Evolutionary conservation across 2,797 vertebrate species (phyloP), one percentile per base, ranked within the genome.

Genomic region (Pipistrellus pipistrellus): DNA sequence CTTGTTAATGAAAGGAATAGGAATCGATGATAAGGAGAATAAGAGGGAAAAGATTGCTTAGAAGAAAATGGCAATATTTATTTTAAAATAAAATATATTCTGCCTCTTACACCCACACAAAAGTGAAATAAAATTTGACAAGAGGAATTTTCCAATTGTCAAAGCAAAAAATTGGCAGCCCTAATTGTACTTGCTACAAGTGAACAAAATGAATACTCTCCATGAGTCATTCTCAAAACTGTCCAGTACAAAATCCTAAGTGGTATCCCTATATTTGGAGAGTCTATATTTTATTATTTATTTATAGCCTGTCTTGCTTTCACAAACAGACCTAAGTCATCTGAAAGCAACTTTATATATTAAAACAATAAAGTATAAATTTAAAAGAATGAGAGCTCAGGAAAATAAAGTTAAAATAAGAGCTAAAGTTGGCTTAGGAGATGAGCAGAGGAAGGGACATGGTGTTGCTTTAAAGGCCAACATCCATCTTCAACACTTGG

Each of bases 81-180:
- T 75, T 90, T 85, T 51, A 69, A 96, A 93, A 86, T 72, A 93
- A 96, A 82, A 32, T 73, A 91, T 86, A 83, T 92, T 72, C 57
- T 87, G 84, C 77, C 53, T 85, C 66, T 81, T 55, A 23, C 41
- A 82, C 89, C 85, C 73, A 95, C 32, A 85, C 1, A 64, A 80
- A 94, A 93, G 78, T 90, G 59, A 94, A 95, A 85, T 85, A 82
- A 89, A 96, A 93, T 72, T 94, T 88, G 55, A 86, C 86, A 85
- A 94, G 82, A 91, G 68, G 27, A 95, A 94, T 91, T 93, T 82
- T 53, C 14, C 73, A 94, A 73, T 95, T 94, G 66, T 94, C 77
- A 95, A 95, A 94, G 82, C 7, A 38, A 90, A 75, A 94, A 94
- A 85, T 71, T 90, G 80, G 89, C 89, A 97, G 64, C 32, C n/a